Evolutionary conservation across 2,797 vertebrate species (phyloP).

Genomic region (Leptatherina wallacei): DNA sequence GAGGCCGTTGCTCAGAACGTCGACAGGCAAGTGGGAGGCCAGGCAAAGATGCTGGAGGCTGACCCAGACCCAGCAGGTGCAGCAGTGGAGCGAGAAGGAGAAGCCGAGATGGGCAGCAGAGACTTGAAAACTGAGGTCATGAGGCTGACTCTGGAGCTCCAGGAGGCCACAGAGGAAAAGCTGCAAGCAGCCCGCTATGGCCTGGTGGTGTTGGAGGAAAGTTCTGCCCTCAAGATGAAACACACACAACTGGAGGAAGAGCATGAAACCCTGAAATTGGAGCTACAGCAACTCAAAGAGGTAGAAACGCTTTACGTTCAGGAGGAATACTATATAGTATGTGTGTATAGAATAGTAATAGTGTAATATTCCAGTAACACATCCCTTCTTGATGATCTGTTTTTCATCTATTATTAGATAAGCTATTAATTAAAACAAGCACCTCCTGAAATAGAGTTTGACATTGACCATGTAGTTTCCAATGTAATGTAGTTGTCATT

Average conservation of each 20-base stretch:
- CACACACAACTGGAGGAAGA: constrained; percentile 87
- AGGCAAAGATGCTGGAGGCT: constrained; percentile 77
- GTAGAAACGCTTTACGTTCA: constrained; percentile 65
- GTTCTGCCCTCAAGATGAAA: constrained; percentile 82
- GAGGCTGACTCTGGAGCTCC: constrained; percentile 85
- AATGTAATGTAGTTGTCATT: background rate
- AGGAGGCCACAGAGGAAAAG: constrained; percentile 89
- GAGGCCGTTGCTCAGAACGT: constrained; percentile 49
- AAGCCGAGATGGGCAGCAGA: constrained; percentile 52
- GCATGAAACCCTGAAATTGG: constrained; percentile 81
- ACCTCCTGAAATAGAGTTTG: background rate
- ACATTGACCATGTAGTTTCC: background rate
- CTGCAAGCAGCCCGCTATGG: constrained; percentile 89
- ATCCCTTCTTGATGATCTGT: background rate
- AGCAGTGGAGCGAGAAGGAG: constrained; percentile 49
- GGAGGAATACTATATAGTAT: background rate
- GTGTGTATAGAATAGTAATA: background rate
- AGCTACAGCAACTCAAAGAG: constrained; percentile 87
- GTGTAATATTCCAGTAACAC: constrained; percentile 3
- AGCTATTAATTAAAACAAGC: background rate
- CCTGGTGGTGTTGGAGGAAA: constrained; percentile 88
- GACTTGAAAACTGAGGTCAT: constrained; percentile 81
- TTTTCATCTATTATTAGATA: background rate
- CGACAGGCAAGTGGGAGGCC: constrained; percentile 50
- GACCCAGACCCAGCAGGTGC: constrained; percentile 65